These are phyloP conservation scores for Latrodectus hesperus DNA, from an alignment of 2,888 invertebrate genomes.

Conservation along the genomic window DNA sequence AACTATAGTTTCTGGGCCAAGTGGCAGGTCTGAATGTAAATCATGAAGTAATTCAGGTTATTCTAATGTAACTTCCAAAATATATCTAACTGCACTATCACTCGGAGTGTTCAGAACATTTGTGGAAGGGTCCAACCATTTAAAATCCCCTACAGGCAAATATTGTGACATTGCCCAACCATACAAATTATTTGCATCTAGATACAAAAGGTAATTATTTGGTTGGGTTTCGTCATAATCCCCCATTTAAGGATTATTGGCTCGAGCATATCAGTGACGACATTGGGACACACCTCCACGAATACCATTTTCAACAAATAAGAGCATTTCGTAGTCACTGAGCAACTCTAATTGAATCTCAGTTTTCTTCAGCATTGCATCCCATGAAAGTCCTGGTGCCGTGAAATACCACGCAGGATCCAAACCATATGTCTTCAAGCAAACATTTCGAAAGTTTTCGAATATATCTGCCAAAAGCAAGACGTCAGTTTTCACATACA, in stretches of 20 bases:
- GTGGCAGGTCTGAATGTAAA: background rate
- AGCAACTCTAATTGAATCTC: too few species aligned
- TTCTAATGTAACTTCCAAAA: background rate
- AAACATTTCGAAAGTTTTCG: slow-evolving; percentile 72
- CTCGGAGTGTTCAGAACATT: background rate
- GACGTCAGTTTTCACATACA: slow-evolving; percentile 72
- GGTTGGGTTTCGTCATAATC: background rate
- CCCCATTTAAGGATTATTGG: background rate
- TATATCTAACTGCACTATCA: background rate
- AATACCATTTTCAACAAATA: background rate
- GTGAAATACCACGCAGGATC: too few species aligned
- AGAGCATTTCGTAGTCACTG: background rate
- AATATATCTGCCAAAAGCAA: slow-evolving; percentile 73
- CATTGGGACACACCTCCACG: background rate
- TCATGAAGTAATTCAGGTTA: background rate
- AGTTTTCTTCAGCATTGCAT: too few species aligned
- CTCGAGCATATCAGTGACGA: background rate
- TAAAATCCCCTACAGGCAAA: slow-evolving; percentile 1
- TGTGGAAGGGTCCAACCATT: background rate
- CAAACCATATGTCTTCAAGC: slow-evolving; percentile 8
- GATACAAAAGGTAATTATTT: background rate
- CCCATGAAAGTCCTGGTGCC: too few species aligned
- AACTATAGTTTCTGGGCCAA: background rate
- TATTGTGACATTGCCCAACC: slow-evolving; percentile 18
- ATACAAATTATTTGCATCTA: background rate